A percentile compares a stretch with the other conserved stretches of the same genome.
Evolutionary conservation across 1,140 invertebrate species (phyloP).

Genomic region (Neotoxoptera formosana): DNA sequence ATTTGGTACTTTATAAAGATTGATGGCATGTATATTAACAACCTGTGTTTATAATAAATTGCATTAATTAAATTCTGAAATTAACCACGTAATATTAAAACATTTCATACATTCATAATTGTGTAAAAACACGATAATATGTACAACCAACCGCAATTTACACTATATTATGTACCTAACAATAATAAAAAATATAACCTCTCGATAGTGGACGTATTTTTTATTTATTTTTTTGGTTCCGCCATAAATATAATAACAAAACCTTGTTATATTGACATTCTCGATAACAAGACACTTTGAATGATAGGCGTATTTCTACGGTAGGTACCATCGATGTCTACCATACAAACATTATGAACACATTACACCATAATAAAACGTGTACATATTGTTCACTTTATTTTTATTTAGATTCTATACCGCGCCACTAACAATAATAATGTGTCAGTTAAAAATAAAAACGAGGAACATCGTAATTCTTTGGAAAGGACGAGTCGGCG

Average conservation of each 20-base stretch:
- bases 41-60: background rate
- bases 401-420: background rate
- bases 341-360: background rate
- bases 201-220: background rate
- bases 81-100: background rate
- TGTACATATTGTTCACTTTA: background rate
- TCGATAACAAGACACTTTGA: background rate
- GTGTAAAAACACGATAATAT: background rate
- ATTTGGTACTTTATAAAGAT: constrained; percentile 13
- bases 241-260: background rate
- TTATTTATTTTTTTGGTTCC: background rate
- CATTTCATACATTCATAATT: background rate
- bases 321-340: background rate
- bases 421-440: background rate
- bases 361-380: background rate
- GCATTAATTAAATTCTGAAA: background rate
- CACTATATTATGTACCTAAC: too few relatives aligned
- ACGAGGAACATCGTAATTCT: background rate
- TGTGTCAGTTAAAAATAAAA: background rate
- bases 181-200: background rate
- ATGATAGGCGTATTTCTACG: background rate
- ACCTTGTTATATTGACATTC: background rate
- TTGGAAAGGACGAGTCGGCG: background rate
- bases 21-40: background rate
- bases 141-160: background rate